Percentiles rank a stretch among this genome's conserved stretches.
phyloP scores from a whole-genome alignment of 2,113 vertebrate species.

The Leptobrachium ailaonicum region DNA sequence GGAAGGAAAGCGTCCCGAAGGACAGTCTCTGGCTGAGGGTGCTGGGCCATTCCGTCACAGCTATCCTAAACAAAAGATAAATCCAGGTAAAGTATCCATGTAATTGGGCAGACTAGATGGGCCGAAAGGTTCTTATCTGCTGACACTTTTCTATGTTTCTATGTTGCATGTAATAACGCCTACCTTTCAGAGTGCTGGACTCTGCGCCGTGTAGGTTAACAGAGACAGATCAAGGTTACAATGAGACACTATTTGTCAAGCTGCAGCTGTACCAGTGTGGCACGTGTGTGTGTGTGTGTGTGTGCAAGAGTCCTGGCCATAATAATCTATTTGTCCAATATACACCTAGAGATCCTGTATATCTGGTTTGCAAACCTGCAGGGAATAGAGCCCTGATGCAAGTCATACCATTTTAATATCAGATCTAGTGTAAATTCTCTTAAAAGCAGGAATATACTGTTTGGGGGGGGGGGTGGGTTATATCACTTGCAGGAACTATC shows the following conservation, averaged over 20 bases:
- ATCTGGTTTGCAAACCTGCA: not conserved
- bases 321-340: not conserved
- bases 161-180: too few relatives aligned
- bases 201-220: not conserved
- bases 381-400: not conserved
- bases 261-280: not conserved
- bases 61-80: too few relatives aligned
- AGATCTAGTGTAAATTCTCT: not conserved
- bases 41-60: too few relatives aligned
- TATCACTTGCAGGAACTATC: too few relatives aligned
- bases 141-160: too few relatives aligned
- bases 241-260: not conserved
- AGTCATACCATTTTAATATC: not conserved
- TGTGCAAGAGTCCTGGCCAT: not conserved
- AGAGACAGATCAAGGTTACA: slow-evolving; percentile 22
- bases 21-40: too few relatives aligned
- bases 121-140: too few relatives aligned
- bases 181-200: not conserved
- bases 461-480: not conserved
- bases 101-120: too few relatives aligned
- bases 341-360: not conserved
- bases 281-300: not conserved
- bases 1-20: too few relatives aligned
- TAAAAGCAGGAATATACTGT: not conserved
- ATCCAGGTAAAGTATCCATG: too few relatives aligned